Evolutionary conservation across 1,140 invertebrate genomes (phyloP), one percentile per base, ranked within the genome.

Genomic region (Leptinotarsa defecta): DNA sequence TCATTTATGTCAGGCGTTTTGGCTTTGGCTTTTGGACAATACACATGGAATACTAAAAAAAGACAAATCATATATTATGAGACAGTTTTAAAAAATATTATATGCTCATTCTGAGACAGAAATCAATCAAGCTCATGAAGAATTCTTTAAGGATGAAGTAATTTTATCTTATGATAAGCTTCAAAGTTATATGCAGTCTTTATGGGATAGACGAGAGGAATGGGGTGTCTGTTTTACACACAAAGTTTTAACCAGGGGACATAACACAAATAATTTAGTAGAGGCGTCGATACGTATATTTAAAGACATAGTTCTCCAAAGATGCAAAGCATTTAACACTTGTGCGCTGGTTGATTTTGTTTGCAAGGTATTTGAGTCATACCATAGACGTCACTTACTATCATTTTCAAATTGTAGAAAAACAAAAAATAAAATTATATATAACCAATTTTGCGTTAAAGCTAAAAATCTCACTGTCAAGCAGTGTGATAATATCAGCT

Each of bases 281-380:
- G 63, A 76, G 52, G n/a, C 67, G 5, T 76, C 71, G 11, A 73
- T 76, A 8, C 48, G 75, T 17, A 34, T 76, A 52, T 76, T 73
- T 68, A 76, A 76, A 68, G 75, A 73, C 48, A 62, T 73, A 15
- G 49, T 73, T 65, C 69, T 74, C 17, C 22, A 61, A 20, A 73
- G 75, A 61, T 76, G 71, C 62, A 73, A 74, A 69, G 62, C 49
- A 74, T 76, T 73, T 73, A 76, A 76, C 20, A 70, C 17, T 70
- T 20, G 17, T 73, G 61, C 69, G 8, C 48, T 73, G 8, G 17
- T 73, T 17, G 61, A 76, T 22, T 72, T 73, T 73, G 52, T 76
- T 19, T 13, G 19, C 19, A 43, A 68, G 17, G 22, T 76, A 22
- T 76, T 76, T n/a, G 70, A 76, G 62, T 74, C 72, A 13, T 76